phyloP scores from a whole-genome alignment of 2,797 vertebrate species.

The Myiotriccus ornatus region DNA sequence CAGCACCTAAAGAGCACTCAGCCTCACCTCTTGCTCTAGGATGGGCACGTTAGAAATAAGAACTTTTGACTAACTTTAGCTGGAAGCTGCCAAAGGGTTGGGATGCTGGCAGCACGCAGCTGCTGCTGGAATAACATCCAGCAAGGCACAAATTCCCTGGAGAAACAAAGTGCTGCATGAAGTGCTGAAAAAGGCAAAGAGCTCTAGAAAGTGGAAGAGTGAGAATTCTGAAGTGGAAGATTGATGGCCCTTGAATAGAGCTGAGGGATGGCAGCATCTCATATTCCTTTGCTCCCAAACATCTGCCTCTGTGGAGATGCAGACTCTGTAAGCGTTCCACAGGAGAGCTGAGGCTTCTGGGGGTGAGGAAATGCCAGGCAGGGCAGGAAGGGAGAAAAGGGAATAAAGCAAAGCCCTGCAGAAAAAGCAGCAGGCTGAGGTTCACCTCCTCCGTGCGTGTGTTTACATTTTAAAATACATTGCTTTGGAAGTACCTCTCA shows the following conservation, averaged over 20 bases:
- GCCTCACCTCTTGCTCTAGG: background rate
- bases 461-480: background rate
- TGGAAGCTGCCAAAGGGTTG: background rate
- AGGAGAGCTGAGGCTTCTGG: background rate
- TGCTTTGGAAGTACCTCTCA: accelerated
- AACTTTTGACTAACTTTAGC: background rate
- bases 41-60: background rate
- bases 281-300: slow-evolving; percentile 13
- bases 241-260: slow-evolving; percentile 30
- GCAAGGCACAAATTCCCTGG: background rate
- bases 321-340: background rate
- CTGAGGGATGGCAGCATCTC: slow-evolving; percentile 14
- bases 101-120: background rate
- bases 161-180: slow-evolving; percentile 29
- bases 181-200: slow-evolving; percentile 29
- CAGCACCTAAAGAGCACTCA: background rate
- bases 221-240: slow-evolving; percentile 44
- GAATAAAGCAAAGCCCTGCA: background rate
- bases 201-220: slow-evolving; percentile 38
- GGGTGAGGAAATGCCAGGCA: background rate
- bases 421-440: background rate
- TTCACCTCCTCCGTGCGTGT: background rate
- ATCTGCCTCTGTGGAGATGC: slow-evolving; percentile 49
- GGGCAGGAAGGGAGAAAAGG: background rate
- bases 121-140: background rate